phyloP scores from a whole-genome alignment of 2,888 invertebrate species.

The Strigamia maritima region DNA sequence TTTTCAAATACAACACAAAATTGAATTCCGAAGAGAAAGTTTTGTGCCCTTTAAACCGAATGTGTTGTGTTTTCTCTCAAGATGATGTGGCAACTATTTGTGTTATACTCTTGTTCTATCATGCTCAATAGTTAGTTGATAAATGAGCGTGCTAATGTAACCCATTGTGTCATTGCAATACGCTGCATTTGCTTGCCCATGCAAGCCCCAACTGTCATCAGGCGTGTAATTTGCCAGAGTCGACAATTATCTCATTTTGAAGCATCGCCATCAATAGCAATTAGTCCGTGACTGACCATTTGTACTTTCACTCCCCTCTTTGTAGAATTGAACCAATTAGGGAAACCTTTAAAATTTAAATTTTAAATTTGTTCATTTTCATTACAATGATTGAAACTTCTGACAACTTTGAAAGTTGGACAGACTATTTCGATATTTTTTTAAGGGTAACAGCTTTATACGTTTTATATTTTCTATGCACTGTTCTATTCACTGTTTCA shows the following conservation, averaged over 20 bases:
- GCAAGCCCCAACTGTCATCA: constrained; percentile 32
- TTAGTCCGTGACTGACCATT: constrained; percentile 34
- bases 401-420: background rate
- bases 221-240: constrained; percentile 34
- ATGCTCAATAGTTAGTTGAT: constrained; percentile 34
- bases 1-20: background rate
- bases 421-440: too few relatives aligned
- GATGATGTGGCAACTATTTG: background rate
- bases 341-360: background rate
- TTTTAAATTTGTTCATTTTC: constrained; percentile 16
- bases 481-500: too few relatives aligned
- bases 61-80: background rate
- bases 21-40: background rate
- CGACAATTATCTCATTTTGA: constrained; percentile 34
- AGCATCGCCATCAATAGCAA: constrained; percentile 34
- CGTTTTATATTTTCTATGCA: too few relatives aligned
- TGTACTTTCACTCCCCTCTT: constrained; percentile 12
- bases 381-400: background rate
- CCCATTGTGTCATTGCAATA: constrained; percentile 31
- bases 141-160: constrained; percentile 34
- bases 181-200: constrained; percentile 32
- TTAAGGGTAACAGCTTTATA: too few relatives aligned
- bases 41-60: background rate
- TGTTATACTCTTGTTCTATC: background rate
- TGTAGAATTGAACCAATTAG: constrained; percentile 28